These are phyloP conservation scores for Enteromius radiatus DNA, from an alignment of 2,797 vertebrate genomes.

Conservation along the genomic window DNA sequence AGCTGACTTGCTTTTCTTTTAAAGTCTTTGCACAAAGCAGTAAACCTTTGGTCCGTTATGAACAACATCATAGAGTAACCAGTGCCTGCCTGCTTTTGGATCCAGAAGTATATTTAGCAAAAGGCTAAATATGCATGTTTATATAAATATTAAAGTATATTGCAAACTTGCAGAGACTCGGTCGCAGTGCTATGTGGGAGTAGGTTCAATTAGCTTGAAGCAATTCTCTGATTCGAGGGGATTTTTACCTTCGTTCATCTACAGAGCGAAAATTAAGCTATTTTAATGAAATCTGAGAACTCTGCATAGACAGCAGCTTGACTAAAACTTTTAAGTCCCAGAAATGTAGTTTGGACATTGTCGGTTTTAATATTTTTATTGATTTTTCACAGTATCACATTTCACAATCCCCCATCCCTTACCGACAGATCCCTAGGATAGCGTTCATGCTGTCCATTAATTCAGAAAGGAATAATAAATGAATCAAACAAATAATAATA, in stretches of 20 bases:
- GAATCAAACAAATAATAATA: too few relatives aligned
- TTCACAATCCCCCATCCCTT: too few relatives aligned
- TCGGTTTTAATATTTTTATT: too few relatives aligned
- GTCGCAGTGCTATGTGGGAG: neutral
- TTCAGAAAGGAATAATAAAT: too few relatives aligned
- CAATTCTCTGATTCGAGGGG: neutral
- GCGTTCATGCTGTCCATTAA: too few relatives aligned
- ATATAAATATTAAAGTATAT: neutral
- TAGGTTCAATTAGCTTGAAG: neutral
- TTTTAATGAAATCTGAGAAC: neutral
- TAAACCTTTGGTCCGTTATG: neutral
- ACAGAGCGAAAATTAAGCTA: neutral
- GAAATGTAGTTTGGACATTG: too few relatives aligned
- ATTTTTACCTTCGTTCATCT: neutral
- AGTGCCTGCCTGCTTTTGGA: neutral
- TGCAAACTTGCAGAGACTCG: neutral
- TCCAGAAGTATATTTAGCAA: neutral
- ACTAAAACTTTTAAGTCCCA: too few relatives aligned
- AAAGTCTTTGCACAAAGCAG: neutral
- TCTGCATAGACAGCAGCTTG: too few relatives aligned
- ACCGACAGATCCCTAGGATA: too few relatives aligned
- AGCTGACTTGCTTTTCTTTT: neutral
- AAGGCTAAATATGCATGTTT: neutral
- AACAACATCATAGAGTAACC: neutral
- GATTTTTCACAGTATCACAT: too few relatives aligned